Conservation (phyloP, 2,797 vertebrate species). For the Hylomyscus alleni region DNA sequence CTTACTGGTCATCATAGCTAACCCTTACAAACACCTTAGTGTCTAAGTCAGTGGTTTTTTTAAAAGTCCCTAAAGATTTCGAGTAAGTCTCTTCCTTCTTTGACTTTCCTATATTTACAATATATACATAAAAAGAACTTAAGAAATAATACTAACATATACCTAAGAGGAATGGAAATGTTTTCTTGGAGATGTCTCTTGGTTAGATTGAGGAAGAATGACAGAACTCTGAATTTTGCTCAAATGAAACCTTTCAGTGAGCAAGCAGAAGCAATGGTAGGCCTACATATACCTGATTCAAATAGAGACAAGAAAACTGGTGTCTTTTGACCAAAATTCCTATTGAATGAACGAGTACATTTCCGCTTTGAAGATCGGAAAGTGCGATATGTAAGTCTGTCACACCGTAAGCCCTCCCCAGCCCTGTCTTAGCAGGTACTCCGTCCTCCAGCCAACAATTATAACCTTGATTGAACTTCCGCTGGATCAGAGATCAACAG, state of each 20-base stretch:
- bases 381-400: neutral
- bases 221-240: slow-evolving; percentile 1
- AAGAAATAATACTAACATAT: neutral
- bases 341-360: neutral
- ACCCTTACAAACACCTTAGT: neutral
- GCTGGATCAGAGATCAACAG: neutral
- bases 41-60: neutral
- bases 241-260: neutral
- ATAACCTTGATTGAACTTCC: neutral
- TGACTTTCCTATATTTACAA: slow-evolving; percentile 34
- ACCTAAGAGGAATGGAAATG: neutral
- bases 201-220: slow-evolving; percentile 21
- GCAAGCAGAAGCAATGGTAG: neutral
- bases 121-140: neutral
- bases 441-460: neutral
- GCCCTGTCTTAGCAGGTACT: neutral
- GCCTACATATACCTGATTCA: neutral
- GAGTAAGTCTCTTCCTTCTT: neutral
- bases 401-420: neutral
- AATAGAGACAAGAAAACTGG: neutral
- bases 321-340: neutral
- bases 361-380: neutral
- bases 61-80: neutral
- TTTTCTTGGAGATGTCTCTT: neutral
- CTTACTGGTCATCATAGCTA: neutral